phyloP scores from a whole-genome alignment of 2,113 vertebrate species.

The Propithecus coquereli region DNA sequence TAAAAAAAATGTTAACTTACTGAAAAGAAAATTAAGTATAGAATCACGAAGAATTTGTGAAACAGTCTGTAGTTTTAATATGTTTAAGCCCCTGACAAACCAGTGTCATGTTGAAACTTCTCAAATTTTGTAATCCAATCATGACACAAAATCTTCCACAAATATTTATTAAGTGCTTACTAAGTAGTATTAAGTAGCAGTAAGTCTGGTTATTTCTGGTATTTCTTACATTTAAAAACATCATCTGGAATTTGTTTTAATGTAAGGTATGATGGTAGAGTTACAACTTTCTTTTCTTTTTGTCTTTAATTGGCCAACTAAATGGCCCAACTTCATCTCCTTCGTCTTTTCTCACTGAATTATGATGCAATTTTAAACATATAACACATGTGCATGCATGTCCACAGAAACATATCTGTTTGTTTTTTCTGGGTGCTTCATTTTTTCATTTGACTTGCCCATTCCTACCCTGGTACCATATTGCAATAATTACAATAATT shows the following conservation, averaged over 20 bases:
- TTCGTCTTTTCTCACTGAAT: not conserved
- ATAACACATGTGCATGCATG: no score
- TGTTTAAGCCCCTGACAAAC: not conserved
- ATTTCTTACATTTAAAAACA: not conserved
- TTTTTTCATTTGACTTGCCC: not conserved
- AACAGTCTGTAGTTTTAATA: not conserved
- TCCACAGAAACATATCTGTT: not conserved
- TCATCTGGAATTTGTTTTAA: conserved; percentile 5
- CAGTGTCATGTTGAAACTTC: not conserved
- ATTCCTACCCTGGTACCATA: not conserved
- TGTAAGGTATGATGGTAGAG: not conserved
- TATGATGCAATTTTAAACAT: not conserved
- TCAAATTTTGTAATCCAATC: not conserved
- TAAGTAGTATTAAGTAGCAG: not conserved
- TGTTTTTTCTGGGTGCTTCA: not conserved
- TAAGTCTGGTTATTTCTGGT: not conserved
- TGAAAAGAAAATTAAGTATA: conserved; percentile 28
- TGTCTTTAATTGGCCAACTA: not conserved
- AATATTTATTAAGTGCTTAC: not conserved
- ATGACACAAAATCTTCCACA: not conserved
- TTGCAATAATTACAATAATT: not conserved
- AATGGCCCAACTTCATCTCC: not conserved
- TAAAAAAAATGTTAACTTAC: not conserved
- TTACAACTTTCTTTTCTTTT: not conserved
- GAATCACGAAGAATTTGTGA: not conserved